Base-by-base conservation (phyloP, 2,888 invertebrate genomes). In the Imbricaverruca yamaguchii region DNA sequence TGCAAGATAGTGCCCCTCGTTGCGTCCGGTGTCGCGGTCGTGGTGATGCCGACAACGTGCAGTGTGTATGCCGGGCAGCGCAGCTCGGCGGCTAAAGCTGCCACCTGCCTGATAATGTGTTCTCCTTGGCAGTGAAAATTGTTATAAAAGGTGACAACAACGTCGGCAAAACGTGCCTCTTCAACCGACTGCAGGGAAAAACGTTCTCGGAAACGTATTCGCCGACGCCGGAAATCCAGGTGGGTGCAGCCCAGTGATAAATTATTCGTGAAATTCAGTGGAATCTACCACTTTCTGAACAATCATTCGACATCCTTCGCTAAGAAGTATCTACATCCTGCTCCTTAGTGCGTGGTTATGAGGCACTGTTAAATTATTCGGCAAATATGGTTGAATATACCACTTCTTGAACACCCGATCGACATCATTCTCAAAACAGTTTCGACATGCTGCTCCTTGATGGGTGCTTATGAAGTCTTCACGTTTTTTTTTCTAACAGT, bases 181-280 rank as follows among this genome's bases (percentile, higher is more conserved):
- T 96, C 86, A 91, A 94, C 86, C 91, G 97, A 83, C 89, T 98
- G 0, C 97, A 98, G 89, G 98, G 97, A 53, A 92, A 93, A 85
- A 92, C 93, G 83, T 97, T 97, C 88, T 90, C 93, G 83, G 97
- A 97, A 87, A 95, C 96, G 85, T 97, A 98, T 89, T 91, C 92
- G 81, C 95, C 96, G 21, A 97, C 97, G 0, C 96, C 97, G 86
- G 97, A 98, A 89, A 98, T 98, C 86, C 96, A 97, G 90, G 96
- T 90, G 84, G 82, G 56, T 15, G n/a, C 12, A 15, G 15, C 59
- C 57, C n/a, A n/a, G n/a, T n/a, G n/a, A n/a, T 57, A 9, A 11
- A 57, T 13, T 9, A 11, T 57, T 13, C 13, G 57, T 13, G 57
- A 57, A 11, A 9, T 57, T 57, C 57, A 11, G 57, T 57, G 57